These are phyloP conservation scores for Xerus inauris DNA, from an alignment of 2,113 vertebrate genomes.

Conservation along the genomic window DNA sequence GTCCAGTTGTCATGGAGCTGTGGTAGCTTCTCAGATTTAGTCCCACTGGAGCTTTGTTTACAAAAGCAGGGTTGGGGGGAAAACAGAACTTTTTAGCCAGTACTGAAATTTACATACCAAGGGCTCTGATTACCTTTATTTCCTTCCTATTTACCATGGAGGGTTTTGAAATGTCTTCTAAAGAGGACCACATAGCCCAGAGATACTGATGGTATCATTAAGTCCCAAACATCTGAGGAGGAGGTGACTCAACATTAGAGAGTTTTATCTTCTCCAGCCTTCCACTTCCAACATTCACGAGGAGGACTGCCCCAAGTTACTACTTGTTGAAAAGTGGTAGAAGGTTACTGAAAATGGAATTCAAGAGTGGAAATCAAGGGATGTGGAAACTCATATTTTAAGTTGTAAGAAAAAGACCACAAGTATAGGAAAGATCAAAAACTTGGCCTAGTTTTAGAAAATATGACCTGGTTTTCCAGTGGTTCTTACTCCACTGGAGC, in stretches of 20 bases:
- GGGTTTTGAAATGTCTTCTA: slow-evolving; percentile 7
- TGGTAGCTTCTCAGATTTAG: slow-evolving; percentile 87
- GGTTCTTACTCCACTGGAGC: not conserved
- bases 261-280: not conserved
- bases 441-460: slow-evolving; percentile 8
- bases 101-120: slow-evolving; percentile 91
- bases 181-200: slow-evolving; percentile 45
- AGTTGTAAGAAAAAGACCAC: slow-evolving; percentile 12
- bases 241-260: not conserved
- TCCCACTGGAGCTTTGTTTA: slow-evolving; percentile 89
- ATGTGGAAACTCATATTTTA: slow-evolving; percentile 16
- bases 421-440: not conserved
- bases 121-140: slow-evolving; percentile 82
- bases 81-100: slow-evolving; percentile 86
- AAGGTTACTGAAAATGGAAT: slow-evolving; percentile 20
- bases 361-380: slow-evolving; percentile 49
- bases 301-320: not conserved
- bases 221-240: not conserved
- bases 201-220: not conserved
- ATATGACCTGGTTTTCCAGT: slow-evolving; percentile 17
- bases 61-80: slow-evolving; percentile 86
- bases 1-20: slow-evolving; percentile 88
- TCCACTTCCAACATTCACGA: not conserved
- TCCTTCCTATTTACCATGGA: slow-evolving; percentile 76
- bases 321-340: slow-evolving; percentile 6